A percentile compares a stretch with the other conserved stretches of the same genome.
These are phyloP conservation scores for Lasiurus borealis DNA, from an alignment of 2,113 vertebrate species.

Conservation along the genomic window DNA sequence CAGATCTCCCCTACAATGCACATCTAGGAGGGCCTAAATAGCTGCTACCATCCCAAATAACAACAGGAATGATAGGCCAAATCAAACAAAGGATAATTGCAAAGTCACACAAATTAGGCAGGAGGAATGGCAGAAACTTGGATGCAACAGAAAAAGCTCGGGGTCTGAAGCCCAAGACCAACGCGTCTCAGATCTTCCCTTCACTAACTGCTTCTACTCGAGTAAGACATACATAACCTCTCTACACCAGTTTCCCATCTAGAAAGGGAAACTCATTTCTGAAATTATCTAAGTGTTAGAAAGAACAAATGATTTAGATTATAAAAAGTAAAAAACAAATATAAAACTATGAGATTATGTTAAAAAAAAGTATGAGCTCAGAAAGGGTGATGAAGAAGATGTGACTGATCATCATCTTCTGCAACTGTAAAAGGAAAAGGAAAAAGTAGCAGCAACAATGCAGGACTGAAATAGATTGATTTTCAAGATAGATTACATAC, in stretches of 20 bases:
- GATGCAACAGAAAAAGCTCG: neutral
- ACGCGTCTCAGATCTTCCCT: neutral
- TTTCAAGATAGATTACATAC: neutral
- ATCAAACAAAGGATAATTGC: slow-evolving; percentile 6
- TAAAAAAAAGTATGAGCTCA: neutral
- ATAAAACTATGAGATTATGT: slow-evolving; percentile 35
- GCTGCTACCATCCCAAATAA: slow-evolving; percentile 10
- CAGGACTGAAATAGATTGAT: neutral
- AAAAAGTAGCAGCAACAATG: neutral
- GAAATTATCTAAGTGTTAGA: slow-evolving; percentile 1
- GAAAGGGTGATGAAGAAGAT: neutral
- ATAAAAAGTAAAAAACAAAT: neutral
- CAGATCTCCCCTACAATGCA: neutral
- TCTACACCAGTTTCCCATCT: neutral
- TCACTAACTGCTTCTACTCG: neutral
- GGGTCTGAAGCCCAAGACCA: neutral
- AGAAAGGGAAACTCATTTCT: neutral
- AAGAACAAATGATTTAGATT: slow-evolving; percentile 15
- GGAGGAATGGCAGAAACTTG: neutral
- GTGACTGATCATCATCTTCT: neutral
- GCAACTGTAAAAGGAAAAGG: neutral
- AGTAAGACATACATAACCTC: neutral
- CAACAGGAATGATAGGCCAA: neutral
- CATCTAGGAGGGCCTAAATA: neutral
- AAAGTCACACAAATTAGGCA: neutral